phyloP scores from a whole-genome alignment of 2,113 vertebrate genomes.

The Tychaedon coryphoeus region DNA sequence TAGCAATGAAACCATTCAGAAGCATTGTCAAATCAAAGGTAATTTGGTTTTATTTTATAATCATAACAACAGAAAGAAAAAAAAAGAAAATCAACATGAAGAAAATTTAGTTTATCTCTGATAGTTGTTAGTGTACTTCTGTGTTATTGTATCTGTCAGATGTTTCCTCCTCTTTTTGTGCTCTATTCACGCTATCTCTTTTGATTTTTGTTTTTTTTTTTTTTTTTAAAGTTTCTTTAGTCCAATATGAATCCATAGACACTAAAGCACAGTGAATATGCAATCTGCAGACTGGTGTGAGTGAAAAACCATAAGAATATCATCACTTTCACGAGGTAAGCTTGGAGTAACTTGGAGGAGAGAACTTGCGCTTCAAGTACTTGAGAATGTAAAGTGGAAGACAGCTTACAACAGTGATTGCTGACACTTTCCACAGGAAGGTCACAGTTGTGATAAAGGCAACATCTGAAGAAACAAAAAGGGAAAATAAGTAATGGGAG shows the following conservation, averaged over 20 bases:
- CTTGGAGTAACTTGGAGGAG: constrained; percentile 97
- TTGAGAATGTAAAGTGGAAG: constrained; percentile 98
- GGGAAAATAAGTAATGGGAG: neutral
- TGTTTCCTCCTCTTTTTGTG: constrained; percentile 48
- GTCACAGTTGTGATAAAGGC: constrained; percentile 91
- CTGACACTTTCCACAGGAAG: constrained; percentile 97
- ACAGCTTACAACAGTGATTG: constrained; percentile 95
- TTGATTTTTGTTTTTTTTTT: neutral
- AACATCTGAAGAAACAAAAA: constrained; percentile 77
- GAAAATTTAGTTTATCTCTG: neutral
- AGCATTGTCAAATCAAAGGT: neutral
- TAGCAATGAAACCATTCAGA: constrained; percentile 5
- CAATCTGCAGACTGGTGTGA: neutral
- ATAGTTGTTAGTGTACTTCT: neutral
- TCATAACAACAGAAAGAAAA: neutral
- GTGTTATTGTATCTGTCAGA: neutral
- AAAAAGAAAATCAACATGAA: neutral
- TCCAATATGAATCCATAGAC: neutral
- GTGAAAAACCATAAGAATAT: neutral
- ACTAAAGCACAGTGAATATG: constrained; percentile 47
- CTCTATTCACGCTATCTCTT: constrained; percentile 21
- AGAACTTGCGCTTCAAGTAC: constrained; percentile 96
- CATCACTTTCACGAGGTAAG: constrained; percentile 81
- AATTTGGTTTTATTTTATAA: neutral
- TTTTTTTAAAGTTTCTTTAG: neutral